phyloP scores from a whole-genome alignment of 2,888 invertebrate genomes.

The Agrotis segetum region DNA sequence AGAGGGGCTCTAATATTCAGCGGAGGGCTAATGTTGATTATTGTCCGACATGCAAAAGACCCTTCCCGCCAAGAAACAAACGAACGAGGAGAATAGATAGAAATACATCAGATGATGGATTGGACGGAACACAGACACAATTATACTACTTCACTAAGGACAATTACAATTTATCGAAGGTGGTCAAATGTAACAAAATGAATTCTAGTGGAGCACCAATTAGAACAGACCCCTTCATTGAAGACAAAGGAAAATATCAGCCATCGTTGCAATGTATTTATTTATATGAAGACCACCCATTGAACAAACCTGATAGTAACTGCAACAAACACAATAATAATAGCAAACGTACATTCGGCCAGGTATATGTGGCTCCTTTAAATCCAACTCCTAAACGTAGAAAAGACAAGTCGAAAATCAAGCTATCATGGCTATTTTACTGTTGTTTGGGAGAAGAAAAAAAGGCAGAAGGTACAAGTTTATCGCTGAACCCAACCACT shows the following conservation, averaged over 20 bases:
- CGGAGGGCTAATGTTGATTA: not conserved
- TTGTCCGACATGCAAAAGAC: slow-evolving; percentile 3
- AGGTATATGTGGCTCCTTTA: slow-evolving; percentile 61
- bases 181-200: slow-evolving; percentile 36
- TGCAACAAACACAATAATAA: slow-evolving; percentile 44
- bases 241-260: slow-evolving; percentile 55
- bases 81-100: slow-evolving; percentile 9
- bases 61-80: not conserved
- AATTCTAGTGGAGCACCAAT: slow-evolving; percentile 38
- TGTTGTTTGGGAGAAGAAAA: slow-evolving; percentile 68
- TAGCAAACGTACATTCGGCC: slow-evolving; percentile 63
- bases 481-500: not conserved
- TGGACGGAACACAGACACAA: slow-evolving; percentile 47
- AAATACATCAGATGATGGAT: slow-evolving; percentile 31
- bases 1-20: not conserved
- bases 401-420: slow-evolving; percentile 52
- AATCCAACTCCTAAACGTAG: slow-evolving; percentile 43
- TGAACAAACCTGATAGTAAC: slow-evolving; percentile 49
- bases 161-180: slow-evolving; percentile 46
- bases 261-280: slow-evolving; percentile 60
- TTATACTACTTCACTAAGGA: slow-evolving; percentile 59
- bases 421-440: slow-evolving; percentile 62
- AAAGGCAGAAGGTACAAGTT: slow-evolving; percentile 39
- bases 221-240: slow-evolving; percentile 46
- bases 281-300: slow-evolving; percentile 47